phyloP scores from a whole-genome alignment of 2,888 invertebrate species.

The Lochmaea crataegi region DNA sequence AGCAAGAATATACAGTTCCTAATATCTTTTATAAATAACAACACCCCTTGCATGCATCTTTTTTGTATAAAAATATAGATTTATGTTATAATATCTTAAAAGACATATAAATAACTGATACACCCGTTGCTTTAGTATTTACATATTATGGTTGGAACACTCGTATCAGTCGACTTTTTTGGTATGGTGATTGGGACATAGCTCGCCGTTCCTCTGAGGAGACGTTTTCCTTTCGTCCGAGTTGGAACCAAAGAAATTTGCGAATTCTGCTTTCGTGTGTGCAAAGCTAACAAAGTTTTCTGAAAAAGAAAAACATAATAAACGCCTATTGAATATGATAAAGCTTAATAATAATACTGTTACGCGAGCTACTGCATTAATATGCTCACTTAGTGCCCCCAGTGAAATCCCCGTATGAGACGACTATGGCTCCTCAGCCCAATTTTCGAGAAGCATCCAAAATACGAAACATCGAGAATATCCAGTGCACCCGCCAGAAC shows the following conservation, averaged over 20 bases:
- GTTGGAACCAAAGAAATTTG: constrained; percentile 68
- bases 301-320: constrained; percentile 58
- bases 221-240: constrained; percentile 56
- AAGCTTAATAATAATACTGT: too few species aligned
- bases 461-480: too few species aligned
- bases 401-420: too few species aligned
- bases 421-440: too few species aligned
- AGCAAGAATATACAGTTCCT: too few species aligned
- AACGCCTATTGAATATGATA: background rate
- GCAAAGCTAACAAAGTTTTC: constrained; percentile 73
- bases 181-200: constrained; percentile 54
- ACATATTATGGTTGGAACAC: constrained; percentile 28
- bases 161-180: constrained; percentile 58
- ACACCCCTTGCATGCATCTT: background rate
- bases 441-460: too few species aligned
- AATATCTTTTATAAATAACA: too few species aligned
- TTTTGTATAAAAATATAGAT: background rate
- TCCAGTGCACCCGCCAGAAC: too few species aligned
- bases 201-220: constrained; percentile 54
- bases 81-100: background rate
- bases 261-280: constrained; percentile 71
- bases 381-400: too few species aligned
- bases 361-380: too few species aligned
- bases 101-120: background rate
- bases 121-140: background rate